These are phyloP conservation scores for Steatocranus sp. DNA, from an alignment of 2,797 vertebrate species.

Conservation along the genomic window DNA sequence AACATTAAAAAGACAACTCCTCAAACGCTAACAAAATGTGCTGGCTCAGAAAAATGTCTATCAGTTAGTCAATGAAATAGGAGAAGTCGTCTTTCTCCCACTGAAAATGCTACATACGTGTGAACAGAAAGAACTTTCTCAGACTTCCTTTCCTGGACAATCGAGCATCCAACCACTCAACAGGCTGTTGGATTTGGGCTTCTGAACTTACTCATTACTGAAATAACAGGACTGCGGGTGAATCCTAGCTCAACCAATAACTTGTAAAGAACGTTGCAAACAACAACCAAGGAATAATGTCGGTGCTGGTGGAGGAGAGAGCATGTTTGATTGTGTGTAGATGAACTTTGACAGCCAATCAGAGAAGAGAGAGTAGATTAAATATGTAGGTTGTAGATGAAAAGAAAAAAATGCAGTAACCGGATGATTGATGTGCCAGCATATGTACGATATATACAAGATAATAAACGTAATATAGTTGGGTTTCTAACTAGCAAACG, in stretches of 20 bases:
- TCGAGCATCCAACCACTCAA: background rate
- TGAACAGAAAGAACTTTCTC: background rate
- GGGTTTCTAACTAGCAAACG: background rate
- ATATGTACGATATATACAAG: background rate
- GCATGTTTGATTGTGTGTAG: background rate
- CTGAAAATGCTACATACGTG: background rate
- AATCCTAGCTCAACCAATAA: background rate
- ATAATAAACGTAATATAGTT: background rate
- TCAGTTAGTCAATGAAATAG: background rate
- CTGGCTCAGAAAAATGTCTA: background rate
- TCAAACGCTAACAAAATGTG: background rate
- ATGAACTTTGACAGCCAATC: background rate
- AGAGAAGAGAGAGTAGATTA: background rate
- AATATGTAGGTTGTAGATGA: background rate
- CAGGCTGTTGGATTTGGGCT: background rate
- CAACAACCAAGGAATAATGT: background rate
- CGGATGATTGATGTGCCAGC: background rate
- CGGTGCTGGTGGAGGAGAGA: background rate
- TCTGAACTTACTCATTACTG: background rate
- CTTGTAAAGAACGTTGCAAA: background rate
- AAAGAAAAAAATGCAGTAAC: background rate
- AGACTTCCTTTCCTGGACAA: background rate
- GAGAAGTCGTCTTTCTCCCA: background rate
- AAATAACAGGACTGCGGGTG: background rate
- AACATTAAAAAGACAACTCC: background rate